Evolutionary conservation across 2,797 vertebrate species (phyloP), one percentile per base, ranked within the genome.

Genomic region (Cottoperca gobio): DNA sequence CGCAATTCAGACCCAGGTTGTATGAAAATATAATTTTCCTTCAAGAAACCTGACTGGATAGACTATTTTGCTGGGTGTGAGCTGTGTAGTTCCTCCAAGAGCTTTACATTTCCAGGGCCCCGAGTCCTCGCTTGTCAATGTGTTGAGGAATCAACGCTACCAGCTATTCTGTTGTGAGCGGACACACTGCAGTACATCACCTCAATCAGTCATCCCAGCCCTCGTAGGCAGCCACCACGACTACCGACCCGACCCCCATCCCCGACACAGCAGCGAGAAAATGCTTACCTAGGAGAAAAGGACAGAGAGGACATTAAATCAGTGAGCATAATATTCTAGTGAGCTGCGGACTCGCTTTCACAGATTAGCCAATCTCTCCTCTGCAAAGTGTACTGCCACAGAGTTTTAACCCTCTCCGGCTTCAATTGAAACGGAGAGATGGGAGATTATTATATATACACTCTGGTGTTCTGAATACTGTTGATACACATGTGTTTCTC

Each of bases 221-320:
- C 86, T 91, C 78, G 68, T 78, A 87, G 89, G 86, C 88, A 91
- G 87, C 89, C 84, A 67, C 83, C 87, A 77, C 79, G 70, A 77
- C 86, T 66, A 78, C 87, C 70, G 46, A 76, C 84, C 83, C 75
- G 84, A 88, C 90, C 93, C 92, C 91, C 91, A 87, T 88, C 76
- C 86, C 87, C 64, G 43, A 85, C 79, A 84, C 83, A 78, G 86
- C 81, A 66, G 85, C 82, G 17, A 80, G 89, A 94, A 95, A 95
- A 89, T 94, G 95, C 95, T 95, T 95, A 95, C 95, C 94, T 95
- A 94, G 88, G 92, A 93, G 92, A 91, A 93, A 94, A 92, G 93
- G 86, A 94, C 82, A 94, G 86, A 92, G 83, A 92, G 85, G 87
- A 88, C 86, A 91, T 95, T 94, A 95, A 94, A 94, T 93, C 91